Base-by-base conservation (phyloP, 1,140 invertebrate genomes). In the Schlechtendalia chinensis region DNA sequence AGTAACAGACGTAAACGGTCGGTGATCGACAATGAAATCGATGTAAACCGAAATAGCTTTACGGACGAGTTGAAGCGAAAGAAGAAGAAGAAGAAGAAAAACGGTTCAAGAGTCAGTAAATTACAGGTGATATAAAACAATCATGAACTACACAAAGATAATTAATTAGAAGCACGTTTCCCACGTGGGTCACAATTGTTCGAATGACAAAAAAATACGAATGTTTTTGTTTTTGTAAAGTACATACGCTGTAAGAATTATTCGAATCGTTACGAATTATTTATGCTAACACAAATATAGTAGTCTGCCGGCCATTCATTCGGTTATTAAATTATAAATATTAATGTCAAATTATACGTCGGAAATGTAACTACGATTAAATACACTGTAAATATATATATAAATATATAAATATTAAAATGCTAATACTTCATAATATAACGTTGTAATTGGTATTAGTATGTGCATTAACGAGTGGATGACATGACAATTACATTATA, bases 31-130 rank as follows among this genome's bases (percentile, higher is more conserved):
- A 79, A 79, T 24, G 75, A 79, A 63, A 32, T 79, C 1, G 75
- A 61, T 3, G 1, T n/a, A 27, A 53, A 19, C 0, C 47, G 8
- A 29, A 72, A 54, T 19, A 12, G 11, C 11, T 79, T 47, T 8
- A 50, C 16, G 1, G 10, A 50, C 17, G 39, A 63, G 24, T 8
- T 10, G 16, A 79, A 79, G 61, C 54, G 58, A 12, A 79, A 63
- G 22, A 79, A 50, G 17, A 79, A 79, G 10, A 79, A 50, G 17
- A 79, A 79, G 10, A 79, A 61, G 58, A 61, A 79, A 47, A 79
- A 63, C 19, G n/a, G 8, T 4, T 45, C 14, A 17, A 61, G n/a
- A 27, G 22, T 10, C 32, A 61, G 45, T 19, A 63, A 54, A 19
- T 3, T 79, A 27, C 56, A 79, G 58, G 58, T 63, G n/a, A 69